These are phyloP conservation scores for Meloidogyne floridensis DNA, from an alignment of 1,140 invertebrate genomes.

Conservation along the genomic window DNA sequence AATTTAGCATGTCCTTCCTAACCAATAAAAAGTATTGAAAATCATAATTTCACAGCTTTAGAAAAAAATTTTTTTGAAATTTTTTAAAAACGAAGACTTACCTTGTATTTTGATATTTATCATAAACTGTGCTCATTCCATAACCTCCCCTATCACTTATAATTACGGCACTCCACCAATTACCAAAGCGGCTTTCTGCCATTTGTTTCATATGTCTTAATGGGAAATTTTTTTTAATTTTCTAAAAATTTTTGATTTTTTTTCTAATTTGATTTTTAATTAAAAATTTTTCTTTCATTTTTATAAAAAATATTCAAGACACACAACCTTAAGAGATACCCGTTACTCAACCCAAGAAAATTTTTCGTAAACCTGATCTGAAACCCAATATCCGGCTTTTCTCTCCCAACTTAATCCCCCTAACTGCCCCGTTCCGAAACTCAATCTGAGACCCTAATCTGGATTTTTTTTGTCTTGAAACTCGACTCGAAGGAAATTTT, in stretches of 20 bases:
- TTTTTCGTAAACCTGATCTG: too few species aligned
- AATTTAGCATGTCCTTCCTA: conserved; percentile 61
- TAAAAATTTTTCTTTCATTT: too few species aligned
- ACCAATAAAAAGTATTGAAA: conserved; percentile 65
- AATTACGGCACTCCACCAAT: conserved; percentile 66
- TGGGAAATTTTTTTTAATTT: conserved; percentile 1
- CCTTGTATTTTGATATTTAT: conserved; percentile 65
- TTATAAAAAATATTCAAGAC: too few species aligned
- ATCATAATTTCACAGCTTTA: conserved; percentile 61
- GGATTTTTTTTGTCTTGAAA: too few species aligned
- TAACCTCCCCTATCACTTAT: conserved; percentile 64
- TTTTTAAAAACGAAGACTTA: conserved; percentile 13
- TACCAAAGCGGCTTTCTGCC: conserved; percentile 62
- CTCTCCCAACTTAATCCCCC: too few species aligned
- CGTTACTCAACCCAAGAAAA: too few species aligned
- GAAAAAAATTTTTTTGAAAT: conserved; percentile 36
- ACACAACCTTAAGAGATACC: too few species aligned
- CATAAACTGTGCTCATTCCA: conserved; percentile 61
- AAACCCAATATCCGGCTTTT: too few species aligned
- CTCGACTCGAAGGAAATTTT: too few species aligned
- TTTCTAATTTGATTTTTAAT: too few species aligned
- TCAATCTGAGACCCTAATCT: too few species aligned
- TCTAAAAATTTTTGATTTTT: background rate
- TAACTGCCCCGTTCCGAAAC: too few species aligned
- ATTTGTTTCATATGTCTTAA: conserved; percentile 64